phyloP scores from a whole-genome alignment of 2,888 invertebrate genomes.

The Quadroppia sp. region DNA sequence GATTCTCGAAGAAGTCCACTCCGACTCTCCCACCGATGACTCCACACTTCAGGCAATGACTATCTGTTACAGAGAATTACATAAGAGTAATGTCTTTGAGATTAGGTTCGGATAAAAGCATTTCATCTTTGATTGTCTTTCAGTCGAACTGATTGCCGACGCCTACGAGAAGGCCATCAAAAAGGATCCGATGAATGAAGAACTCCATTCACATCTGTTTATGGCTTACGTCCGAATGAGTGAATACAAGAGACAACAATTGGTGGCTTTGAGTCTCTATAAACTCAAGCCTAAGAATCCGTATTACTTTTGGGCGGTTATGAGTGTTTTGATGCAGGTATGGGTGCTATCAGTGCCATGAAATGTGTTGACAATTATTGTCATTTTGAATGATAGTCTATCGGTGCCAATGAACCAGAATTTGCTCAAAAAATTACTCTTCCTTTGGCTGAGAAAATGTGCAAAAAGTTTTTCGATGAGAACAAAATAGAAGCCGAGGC shows the following conservation, averaged over 20 bases:
- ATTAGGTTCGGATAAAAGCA: neutral
- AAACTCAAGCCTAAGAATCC: constrained; percentile 89
- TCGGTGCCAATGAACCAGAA: constrained; percentile 50
- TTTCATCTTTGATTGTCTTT: constrained; percentile 40
- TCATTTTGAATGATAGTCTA: constrained; percentile 42
- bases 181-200: constrained; percentile 80
- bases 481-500: constrained; percentile 84
- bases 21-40: constrained; percentile 77
- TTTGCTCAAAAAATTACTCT: constrained; percentile 66
- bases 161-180: constrained; percentile 85
- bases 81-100: constrained; percentile 76
- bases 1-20: constrained; percentile 70
- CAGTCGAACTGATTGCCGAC: constrained; percentile 82
- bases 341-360: constrained; percentile 37
- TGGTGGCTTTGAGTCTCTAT: constrained; percentile 81
- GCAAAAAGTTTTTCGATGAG: constrained; percentile 78
- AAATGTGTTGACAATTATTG: constrained; percentile 45
- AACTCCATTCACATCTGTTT: constrained; percentile 86
- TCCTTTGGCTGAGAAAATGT: constrained; percentile 87
- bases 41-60: constrained; percentile 91
- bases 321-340: constrained; percentile 93
- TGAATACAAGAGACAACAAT: constrained; percentile 84
- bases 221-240: constrained; percentile 89
- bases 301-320: constrained; percentile 97
- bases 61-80: constrained; percentile 87